Evolutionary conservation across 1,140 invertebrate species (phyloP), one percentile per base, ranked within the genome.

Genomic region (Cyrtorhinus lividipennis): DNA sequence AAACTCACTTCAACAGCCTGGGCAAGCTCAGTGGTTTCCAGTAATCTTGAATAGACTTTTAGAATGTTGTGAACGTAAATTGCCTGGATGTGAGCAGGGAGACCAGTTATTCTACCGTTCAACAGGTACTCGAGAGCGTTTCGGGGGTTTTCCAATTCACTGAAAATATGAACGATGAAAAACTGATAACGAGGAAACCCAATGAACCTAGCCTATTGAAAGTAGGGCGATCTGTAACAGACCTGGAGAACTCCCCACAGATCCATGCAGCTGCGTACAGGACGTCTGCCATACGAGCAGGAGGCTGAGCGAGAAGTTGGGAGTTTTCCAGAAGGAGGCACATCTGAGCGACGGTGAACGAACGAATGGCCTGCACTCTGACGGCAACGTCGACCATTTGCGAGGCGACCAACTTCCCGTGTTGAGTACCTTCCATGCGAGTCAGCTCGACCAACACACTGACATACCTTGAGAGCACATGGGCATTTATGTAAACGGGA

Each of bases 341-440:
- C 88, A 92, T 92, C 77, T 96, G 91, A 67, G 83, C 80, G 15
- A 92, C 92, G 53, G 92, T 87, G 79, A 95, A 98, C 68, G 83
- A 81, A 58, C 95, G 81, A 69, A 98, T 94, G 46, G 92, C 90
- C 69, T 92, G 86, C 46, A 98, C 95, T 59, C 95, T 82, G 67
- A 98, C 95, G 46, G 95, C 90, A 67, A 99, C 96, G 74, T 99
- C 96, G 66, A 98, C 82, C 76, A 99, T 81, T 78, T 98, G 95
- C 64, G 83, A 82, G 1, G 93, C 92, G 66, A 99, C 90, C 5
- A 97, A 78, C 61, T 79, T 77, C 70, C 95, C 95, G 73, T 99
- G 95, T 71, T 92, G 90, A 2, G 92, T 92, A 62, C 94, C 93
- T 77, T 99, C 95, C 81, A 99, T 90, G 72, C 93, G 83, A 0